Conservation (phyloP, 2,888 invertebrate genomes). For the Lamproptera curius region DNA sequence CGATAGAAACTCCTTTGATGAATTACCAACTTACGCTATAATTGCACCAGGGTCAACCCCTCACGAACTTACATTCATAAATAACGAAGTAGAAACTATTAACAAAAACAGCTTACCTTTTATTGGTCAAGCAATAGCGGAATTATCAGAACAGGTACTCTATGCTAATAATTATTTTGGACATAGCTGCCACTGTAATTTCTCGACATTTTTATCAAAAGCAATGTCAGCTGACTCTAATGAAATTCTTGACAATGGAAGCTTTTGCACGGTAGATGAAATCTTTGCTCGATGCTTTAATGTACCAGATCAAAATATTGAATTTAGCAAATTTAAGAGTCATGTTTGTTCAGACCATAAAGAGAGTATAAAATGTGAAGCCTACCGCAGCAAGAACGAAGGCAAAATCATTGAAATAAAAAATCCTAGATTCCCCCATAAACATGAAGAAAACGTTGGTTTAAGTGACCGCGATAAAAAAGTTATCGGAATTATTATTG, state of each 20-base stretch:
- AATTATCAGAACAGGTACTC: conserved; percentile 55
- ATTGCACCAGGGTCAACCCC: conserved; percentile 63
- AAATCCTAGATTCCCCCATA: conserved; percentile 68
- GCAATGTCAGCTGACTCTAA: conserved; percentile 58
- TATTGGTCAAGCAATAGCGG: conserved; percentile 71
- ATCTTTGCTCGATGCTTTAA: conserved; percentile 81
- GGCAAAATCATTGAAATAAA: conserved; percentile 53
- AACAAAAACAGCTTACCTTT: conserved; percentile 77
- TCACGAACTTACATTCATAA: conserved; percentile 77
- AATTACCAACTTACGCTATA: conserved; percentile 76
- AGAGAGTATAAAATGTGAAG: conserved; percentile 76
- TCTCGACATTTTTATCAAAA: conserved; percentile 76
- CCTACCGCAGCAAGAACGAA: conserved; percentile 56
- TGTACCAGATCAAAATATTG: conserved; percentile 80
- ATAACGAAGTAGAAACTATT: conserved; percentile 62
- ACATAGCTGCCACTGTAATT: conserved; percentile 80
- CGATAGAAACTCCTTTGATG: conserved; percentile 81
- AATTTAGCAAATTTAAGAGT: conserved; percentile 79
- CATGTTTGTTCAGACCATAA: conserved; percentile 73
- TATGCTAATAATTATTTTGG: conserved; percentile 81
- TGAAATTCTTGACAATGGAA: conserved; percentile 67
- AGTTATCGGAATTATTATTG: conserved; percentile 71
- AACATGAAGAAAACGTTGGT: conserved; percentile 36
- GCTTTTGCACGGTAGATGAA: conserved; percentile 80
- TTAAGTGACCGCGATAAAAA: conserved; percentile 56